phyloP scores from a whole-genome alignment of 2,797 vertebrate species.

The Masticophis lateralis region DNA sequence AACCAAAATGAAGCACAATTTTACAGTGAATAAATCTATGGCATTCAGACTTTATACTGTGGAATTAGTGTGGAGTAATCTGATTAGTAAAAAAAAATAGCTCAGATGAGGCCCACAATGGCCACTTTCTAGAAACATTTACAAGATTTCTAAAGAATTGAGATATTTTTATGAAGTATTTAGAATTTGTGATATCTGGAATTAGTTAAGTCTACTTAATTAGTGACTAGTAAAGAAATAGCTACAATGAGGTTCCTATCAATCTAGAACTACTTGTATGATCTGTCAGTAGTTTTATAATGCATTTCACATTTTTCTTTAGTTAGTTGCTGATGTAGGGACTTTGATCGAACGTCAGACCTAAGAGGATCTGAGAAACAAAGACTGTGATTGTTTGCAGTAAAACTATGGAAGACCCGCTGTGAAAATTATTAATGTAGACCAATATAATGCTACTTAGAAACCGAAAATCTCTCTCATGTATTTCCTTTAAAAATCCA shows the following conservation, averaged over 20 bases:
- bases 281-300: constrained; percentile 47
- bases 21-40: not conserved
- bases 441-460: constrained; percentile 75
- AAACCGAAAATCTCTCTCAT: constrained; percentile 70
- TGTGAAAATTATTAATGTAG: constrained; percentile 80
- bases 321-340: constrained; percentile 69
- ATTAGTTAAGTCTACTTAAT: not conserved
- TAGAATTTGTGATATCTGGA: not conserved
- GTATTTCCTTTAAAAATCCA: constrained; percentile 50
- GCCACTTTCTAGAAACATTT: constrained; percentile 17
- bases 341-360: constrained; percentile 69
- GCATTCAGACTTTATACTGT: not conserved
- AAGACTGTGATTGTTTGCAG: constrained; percentile 72
- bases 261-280: constrained; percentile 25
- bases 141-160: constrained; percentile 23
- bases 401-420: constrained; percentile 73
- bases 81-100: constrained; percentile 4
- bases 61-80: not conserved
- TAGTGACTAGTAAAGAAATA: constrained; percentile 14
- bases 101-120: not conserved
- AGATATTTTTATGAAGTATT: constrained; percentile 37
- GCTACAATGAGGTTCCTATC: not conserved
- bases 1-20: not conserved
- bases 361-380: constrained; percentile 79
- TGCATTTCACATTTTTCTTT: constrained; percentile 42